phyloP scores from a whole-genome alignment of 2,113 vertebrate species.

The Laticauda laticaudata region DNA sequence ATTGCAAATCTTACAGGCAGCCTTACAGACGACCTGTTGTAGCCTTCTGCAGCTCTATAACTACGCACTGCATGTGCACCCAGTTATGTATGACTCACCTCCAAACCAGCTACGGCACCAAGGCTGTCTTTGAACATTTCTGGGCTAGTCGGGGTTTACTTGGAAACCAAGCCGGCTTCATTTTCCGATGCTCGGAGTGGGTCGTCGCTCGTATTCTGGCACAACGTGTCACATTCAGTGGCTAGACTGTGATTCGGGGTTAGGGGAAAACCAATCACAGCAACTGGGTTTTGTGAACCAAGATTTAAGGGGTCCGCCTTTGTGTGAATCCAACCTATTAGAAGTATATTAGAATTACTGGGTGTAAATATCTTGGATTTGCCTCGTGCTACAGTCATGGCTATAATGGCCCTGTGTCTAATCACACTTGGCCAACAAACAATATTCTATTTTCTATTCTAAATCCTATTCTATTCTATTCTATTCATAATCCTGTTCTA shows the following conservation, averaged over 20 bases:
- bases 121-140: too few relatives aligned
- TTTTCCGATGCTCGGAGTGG: background rate
- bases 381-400: too few relatives aligned
- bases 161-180: background rate
- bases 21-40: too few relatives aligned
- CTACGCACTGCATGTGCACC: background rate
- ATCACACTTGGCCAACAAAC: too few relatives aligned
- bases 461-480: too few relatives aligned
- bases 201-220: background rate
- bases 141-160: background rate
- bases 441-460: too few relatives aligned
- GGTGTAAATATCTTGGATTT: background rate
- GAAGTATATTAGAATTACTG: background rate
- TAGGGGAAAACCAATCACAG: background rate
- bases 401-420: background rate
- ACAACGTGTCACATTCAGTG: background rate
- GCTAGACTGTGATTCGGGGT: background rate
- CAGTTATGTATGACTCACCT: slow-evolving; percentile 3
- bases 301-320: background rate
- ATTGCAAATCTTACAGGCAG: too few relatives aligned
- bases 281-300: background rate
- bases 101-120: background rate
- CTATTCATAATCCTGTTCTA: too few relatives aligned
- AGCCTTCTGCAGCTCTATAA: background rate
- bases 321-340: background rate